Evolutionary conservation across 2,797 vertebrate species (phyloP).

Genomic region (Eulemur rubriventer): DNA sequence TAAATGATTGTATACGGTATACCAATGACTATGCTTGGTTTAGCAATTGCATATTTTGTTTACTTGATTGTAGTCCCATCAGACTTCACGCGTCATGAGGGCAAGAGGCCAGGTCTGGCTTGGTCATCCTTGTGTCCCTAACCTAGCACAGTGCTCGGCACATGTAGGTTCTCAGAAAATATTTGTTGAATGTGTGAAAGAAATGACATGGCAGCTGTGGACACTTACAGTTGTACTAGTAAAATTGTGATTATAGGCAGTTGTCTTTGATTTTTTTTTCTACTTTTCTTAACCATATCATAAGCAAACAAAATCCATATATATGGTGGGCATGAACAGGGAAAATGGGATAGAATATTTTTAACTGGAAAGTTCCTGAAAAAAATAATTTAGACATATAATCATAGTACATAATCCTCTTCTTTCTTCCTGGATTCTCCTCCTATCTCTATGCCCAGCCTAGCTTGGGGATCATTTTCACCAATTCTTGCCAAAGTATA

Average conservation of each 20-base stretch:
- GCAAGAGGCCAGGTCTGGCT: background rate
- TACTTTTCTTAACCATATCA: background rate
- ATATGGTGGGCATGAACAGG: background rate
- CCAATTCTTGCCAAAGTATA: background rate
- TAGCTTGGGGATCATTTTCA: background rate
- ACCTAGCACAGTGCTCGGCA: background rate
- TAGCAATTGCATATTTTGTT: background rate
- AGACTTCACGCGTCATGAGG: background rate
- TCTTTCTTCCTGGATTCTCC: background rate
- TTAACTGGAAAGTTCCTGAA: background rate
- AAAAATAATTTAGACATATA: background rate
- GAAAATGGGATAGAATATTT: background rate
- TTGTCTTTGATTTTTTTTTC: constrained; percentile 34
- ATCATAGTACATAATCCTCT: background rate
- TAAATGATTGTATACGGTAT: background rate
- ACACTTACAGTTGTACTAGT: background rate
- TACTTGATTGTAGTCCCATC: background rate
- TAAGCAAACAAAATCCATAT: background rate
- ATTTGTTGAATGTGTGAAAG: background rate
- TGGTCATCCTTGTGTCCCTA: background rate
- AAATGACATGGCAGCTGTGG: background rate
- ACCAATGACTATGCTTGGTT: background rate
- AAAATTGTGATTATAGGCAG: background rate
- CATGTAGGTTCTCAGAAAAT: background rate
- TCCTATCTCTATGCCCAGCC: background rate